Evolutionary conservation across 2,888 invertebrate genomes (phyloP), one percentile per base, ranked within the genome.

Genomic region (Dasysyrphus albostriatus): DNA sequence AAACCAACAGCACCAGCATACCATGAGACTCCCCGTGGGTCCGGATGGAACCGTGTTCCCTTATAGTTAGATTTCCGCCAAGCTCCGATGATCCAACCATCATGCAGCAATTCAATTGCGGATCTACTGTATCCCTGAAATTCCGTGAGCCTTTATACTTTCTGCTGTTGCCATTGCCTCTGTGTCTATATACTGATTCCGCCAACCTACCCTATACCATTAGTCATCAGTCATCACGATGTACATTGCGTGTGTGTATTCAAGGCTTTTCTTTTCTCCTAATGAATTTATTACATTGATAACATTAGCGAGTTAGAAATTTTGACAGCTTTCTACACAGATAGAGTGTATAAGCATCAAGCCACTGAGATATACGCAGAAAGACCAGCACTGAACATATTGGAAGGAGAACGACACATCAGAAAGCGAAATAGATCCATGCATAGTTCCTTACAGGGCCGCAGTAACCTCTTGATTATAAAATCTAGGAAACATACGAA

Each of bases 281-380:
- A 83, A 87, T 83, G 78, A 87, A 87, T 87, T 87, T 87, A 87
- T 87, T 87, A 87, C 87, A 83, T 75, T 87, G 78, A 87, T 87
- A 85, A 82, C 85, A 85, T 85, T 87, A 87, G 65, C 83, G 78
- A 83, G 83, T 79, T 83, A 75, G 87, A 78, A 83, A 75, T 87
- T 85, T 83, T 83, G 87, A 87, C 87, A 83, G 75, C 80, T 72
- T 72, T 72, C 44, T 59, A 44, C 76, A 59, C 58, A 54, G 56
- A 74, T 63, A 42, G 47, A 63, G n/a, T 39, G 16, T 24, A n/a
- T n/a, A 44, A 63, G 34, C 47, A 37, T 37, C 65, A 72, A 16
- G 51, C 70, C 49, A 14, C 39, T 24, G 54, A 47, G 32, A 37
- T 32, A 19, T 24, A 24, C 24, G 24, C 39, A 39, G 39, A n/a